phyloP scores from a whole-genome alignment of 2,797 vertebrate species.

The Threskiornis aethiopicus region DNA sequence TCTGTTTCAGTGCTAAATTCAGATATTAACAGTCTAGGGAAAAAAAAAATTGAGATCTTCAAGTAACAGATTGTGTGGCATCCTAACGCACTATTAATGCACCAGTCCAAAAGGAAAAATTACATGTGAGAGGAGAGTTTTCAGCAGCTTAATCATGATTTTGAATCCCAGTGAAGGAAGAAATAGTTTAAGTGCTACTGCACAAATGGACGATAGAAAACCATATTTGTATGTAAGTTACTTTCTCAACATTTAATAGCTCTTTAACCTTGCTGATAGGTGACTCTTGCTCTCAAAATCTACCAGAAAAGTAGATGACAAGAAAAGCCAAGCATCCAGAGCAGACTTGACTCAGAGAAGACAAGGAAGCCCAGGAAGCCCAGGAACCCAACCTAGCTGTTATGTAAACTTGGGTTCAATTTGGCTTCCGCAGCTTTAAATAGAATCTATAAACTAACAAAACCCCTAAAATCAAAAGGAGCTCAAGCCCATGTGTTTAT shows the following conservation, averaged over 20 bases:
- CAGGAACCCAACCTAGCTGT: neutral
- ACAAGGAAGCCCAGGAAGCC: neutral
- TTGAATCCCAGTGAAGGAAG: neutral
- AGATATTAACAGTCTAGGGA: neutral
- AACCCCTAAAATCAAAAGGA: neutral
- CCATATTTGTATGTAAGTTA: neutral
- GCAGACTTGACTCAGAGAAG: neutral
- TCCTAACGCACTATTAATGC: neutral
- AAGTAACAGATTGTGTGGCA: neutral
- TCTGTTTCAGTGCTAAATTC: neutral
- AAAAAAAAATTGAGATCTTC: neutral
- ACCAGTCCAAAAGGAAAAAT: neutral
- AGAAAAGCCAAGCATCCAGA: neutral
- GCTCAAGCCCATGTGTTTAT: neutral
- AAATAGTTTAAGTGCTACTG: neutral
- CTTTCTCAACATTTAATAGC: neutral
- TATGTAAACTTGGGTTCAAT: neutral
- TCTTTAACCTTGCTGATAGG: neutral
- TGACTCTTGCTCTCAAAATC: neutral
- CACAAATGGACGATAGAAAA: neutral
- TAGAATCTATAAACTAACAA: neutral
- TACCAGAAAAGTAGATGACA: neutral
- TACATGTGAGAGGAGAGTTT: neutral
- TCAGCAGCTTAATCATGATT: neutral
- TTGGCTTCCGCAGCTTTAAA: neutral